These are phyloP conservation scores for Oscheius sp. DNA, from an alignment of 2,888 invertebrate species.

Conservation along the genomic window DNA sequence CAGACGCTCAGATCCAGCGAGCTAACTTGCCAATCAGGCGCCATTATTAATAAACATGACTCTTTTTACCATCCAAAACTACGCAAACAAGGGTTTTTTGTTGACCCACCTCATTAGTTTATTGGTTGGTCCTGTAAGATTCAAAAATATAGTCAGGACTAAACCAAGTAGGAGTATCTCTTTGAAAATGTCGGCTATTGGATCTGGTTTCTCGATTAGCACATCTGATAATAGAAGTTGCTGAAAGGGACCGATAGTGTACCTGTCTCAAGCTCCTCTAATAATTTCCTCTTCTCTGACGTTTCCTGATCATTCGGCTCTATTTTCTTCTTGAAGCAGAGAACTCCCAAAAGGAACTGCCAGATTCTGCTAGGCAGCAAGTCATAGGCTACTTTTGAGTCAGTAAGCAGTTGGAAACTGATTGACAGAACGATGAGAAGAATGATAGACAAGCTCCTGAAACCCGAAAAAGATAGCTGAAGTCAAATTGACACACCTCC, in stretches of 20 bases:
- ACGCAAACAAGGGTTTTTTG: no score
- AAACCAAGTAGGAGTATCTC: background rate
- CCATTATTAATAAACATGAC: no score
- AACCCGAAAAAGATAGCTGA: background rate
- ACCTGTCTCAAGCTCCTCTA: background rate
- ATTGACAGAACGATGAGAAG: background rate
- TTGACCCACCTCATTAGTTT: background rate
- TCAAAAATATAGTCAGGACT: background rate
- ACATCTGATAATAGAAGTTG: background rate
- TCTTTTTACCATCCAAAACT: no score
- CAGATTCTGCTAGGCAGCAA: conserved; percentile 19
- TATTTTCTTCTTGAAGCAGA: background rate
- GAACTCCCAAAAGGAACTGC: conserved; percentile 3
- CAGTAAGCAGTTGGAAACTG: background rate
- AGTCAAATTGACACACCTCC: background rate
- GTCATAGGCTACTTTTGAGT: conserved; percentile 22
- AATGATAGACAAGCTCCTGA: background rate
- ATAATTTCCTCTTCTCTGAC: background rate
- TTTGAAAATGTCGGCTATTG: background rate
- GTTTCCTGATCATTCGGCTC: background rate
- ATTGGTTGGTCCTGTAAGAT: background rate
- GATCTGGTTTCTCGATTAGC: background rate
- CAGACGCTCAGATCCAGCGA: no score
- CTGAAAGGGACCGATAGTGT: background rate
- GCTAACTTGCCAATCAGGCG: no score